phyloP scores from a whole-genome alignment of 2,113 vertebrate genomes.

The Anguilla japonica region DNA sequence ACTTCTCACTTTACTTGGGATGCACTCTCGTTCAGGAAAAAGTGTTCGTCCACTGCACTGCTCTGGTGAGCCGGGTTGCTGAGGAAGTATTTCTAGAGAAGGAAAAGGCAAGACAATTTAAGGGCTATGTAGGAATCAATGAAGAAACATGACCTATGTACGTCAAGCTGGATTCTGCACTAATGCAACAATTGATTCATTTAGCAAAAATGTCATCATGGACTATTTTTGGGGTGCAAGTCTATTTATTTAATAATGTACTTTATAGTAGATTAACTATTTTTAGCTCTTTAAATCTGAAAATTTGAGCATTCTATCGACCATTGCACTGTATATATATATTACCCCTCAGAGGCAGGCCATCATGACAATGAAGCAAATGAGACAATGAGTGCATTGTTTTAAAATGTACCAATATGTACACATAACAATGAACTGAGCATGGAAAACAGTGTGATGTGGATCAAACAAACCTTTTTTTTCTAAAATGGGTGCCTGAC shows the following conservation, averaged over 20 bases:
- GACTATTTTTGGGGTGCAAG: too few species aligned
- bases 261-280: too few species aligned
- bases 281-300: not conserved
- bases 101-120: not conserved
- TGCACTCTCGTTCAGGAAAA: conserved; percentile 76
- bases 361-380: not conserved
- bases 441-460: too few species aligned
- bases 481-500: not conserved
- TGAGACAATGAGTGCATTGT: not conserved
- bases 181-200: too few species aligned
- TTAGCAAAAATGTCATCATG: too few species aligned
- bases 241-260: too few species aligned
- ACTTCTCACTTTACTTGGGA: conserved; percentile 71
- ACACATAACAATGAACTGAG: too few species aligned
- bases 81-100: conserved; percentile 68
- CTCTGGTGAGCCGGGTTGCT: conserved; percentile 77
- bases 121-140: not conserved
- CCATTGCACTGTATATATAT: not conserved
- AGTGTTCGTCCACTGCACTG: conserved; percentile 74
- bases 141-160: not conserved
- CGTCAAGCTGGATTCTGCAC: not conserved
- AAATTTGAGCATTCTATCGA: not conserved
- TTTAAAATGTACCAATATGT: not conserved
- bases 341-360: too few species aligned
- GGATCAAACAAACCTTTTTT: not conserved